These are phyloP conservation scores for Lasioglossum baleicum DNA, from an alignment of 1,140 invertebrate species.

Conservation along the genomic window DNA sequence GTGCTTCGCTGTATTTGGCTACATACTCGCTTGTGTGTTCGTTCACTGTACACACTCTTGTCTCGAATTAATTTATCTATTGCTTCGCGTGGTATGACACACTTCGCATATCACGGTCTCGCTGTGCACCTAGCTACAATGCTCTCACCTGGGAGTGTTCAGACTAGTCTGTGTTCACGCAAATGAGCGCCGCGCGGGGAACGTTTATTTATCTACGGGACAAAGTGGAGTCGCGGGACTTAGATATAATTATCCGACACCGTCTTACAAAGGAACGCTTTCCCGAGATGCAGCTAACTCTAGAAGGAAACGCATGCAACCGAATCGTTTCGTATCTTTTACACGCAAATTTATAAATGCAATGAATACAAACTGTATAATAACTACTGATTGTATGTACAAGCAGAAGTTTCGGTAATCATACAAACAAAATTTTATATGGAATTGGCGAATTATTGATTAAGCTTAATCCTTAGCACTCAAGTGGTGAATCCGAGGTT, in stretches of 20 bases:
- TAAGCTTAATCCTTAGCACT: too few species aligned
- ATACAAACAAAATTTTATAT: too few species aligned
- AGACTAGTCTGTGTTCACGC: background rate
- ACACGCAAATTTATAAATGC: too few species aligned
- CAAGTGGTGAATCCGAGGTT: too few species aligned
- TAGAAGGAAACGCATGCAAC: background rate
- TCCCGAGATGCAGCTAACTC: conserved; percentile 11
- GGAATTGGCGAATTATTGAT: too few species aligned
- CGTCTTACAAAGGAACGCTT: conserved; percentile 44
- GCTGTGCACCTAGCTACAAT: conserved; percentile 12
- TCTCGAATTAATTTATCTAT: conserved; percentile 48
- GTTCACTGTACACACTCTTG: conserved; percentile 14
- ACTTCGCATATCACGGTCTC: conserved; percentile 19
- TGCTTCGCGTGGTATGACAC: conserved; percentile 37
- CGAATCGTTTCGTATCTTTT: too few species aligned
- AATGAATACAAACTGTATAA: too few species aligned
- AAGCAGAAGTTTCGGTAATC: too few species aligned
- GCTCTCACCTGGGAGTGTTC: conserved; percentile 37
- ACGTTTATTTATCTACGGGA: conserved; percentile 50
- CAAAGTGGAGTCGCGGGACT: conserved; percentile 37
- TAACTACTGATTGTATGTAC: too few species aligned
- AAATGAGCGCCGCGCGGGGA: background rate
- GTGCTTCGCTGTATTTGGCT: conserved; percentile 39
- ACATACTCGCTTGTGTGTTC: conserved; percentile 16
- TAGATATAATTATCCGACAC: conserved; percentile 51